Evolutionary conservation across 1,140 invertebrate genomes (phyloP).

Genomic region (Zaprionus gabonicus): DNA sequence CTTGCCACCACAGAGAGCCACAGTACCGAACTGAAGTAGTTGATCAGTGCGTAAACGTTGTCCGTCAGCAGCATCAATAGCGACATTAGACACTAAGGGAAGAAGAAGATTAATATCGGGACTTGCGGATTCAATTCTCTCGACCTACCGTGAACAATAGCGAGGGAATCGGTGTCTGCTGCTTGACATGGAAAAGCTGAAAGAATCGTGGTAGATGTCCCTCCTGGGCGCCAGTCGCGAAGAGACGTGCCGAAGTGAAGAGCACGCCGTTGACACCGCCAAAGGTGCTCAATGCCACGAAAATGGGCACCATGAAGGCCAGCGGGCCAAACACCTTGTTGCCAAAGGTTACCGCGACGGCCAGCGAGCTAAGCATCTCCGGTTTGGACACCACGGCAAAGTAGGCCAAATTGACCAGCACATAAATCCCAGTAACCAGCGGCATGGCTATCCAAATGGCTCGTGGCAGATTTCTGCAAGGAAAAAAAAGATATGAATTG

Average conservation of each 20-base stretch:
- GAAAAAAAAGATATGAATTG: conserved; percentile 35
- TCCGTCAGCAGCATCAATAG: conserved; percentile 89
- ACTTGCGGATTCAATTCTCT: background rate
- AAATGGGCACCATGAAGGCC: conserved; percentile 93
- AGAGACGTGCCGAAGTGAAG: conserved; percentile 93
- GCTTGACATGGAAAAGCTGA: conserved; percentile 90
- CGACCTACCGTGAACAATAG: conserved; percentile 90
- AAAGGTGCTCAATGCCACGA: conserved; percentile 93
- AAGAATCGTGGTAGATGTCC: conserved; percentile 93
- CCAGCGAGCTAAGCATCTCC: conserved; percentile 91
- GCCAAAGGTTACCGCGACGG: conserved; percentile 94
- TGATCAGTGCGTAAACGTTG: conserved; percentile 90
- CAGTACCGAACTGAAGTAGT: conserved; percentile 92
- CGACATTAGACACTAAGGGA: conserved; percentile 89
- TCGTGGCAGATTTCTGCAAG: conserved; percentile 91
- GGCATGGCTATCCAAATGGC: conserved; percentile 95
- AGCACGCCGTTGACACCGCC: conserved; percentile 96
- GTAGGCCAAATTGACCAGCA: conserved; percentile 95
- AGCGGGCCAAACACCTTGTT: conserved; percentile 90
- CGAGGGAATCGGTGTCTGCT: conserved; percentile 92
- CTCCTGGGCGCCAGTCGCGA: conserved; percentile 91
- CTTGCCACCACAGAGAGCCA: conserved; percentile 92
- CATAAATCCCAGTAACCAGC: conserved; percentile 94
- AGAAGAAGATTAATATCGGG: conserved; percentile 11
- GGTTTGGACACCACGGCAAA: conserved; percentile 92